phyloP scores from a whole-genome alignment of 2,113 vertebrate genomes.

The Amphilophus citrinellus region DNA sequence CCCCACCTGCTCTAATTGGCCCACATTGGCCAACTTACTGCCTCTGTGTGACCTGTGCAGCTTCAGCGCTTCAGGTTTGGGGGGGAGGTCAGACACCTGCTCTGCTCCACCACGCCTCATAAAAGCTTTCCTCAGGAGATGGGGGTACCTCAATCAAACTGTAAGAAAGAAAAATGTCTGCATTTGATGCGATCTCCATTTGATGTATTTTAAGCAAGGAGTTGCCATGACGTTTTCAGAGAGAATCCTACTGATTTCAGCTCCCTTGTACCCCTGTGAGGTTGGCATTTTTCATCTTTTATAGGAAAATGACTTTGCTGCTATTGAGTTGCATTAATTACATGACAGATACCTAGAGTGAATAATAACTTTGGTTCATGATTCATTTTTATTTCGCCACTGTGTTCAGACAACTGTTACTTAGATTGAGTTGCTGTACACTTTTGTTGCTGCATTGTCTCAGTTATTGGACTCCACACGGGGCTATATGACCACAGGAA shows the following conservation, averaged over 20 bases:
- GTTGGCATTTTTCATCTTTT: neutral
- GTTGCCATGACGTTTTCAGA: neutral
- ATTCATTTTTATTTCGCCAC: neutral
- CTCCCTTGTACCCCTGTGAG: neutral
- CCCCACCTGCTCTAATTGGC: slow-evolving; percentile 19
- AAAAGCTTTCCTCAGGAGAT: slow-evolving; percentile 43
- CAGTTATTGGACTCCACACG: neutral
- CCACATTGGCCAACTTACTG: neutral
- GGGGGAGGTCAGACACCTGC: slow-evolving; percentile 36
- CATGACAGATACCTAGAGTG: neutral
- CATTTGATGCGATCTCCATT: slow-evolving; percentile 37
- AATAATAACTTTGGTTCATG: neutral
- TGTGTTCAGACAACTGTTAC: neutral
- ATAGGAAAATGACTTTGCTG: neutral
- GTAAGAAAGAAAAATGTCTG: slow-evolving; percentile 36
- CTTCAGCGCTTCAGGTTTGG: slow-evolving; percentile 9
- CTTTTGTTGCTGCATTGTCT: neutral
- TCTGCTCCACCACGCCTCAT: slow-evolving; percentile 37
- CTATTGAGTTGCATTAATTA: neutral
- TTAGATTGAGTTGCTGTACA: neutral
- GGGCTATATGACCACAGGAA: slow-evolving; percentile 13
- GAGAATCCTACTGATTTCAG: neutral
- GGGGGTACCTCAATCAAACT: slow-evolving; percentile 29
- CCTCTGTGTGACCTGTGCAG: slow-evolving; percentile 19
- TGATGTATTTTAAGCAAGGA: slow-evolving; percentile 10